Evolutionary conservation across 2,113 vertebrate species (phyloP).

Genomic region (Chloropsis cyanopogon): DNA sequence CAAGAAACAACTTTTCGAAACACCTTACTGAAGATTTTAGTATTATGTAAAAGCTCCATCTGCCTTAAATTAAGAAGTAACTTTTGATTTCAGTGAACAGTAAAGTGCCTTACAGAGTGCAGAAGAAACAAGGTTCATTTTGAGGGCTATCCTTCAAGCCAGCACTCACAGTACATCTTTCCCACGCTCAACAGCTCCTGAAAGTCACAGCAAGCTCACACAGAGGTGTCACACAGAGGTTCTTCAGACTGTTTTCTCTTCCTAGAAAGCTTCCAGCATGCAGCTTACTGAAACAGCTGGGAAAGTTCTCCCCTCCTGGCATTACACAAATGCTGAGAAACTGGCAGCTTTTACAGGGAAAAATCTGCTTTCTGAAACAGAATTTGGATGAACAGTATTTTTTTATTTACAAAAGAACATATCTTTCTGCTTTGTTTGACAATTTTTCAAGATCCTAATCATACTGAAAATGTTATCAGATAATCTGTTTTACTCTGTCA

Average conservation of each 20-base stretch:
- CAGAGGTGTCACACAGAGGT: not conserved
- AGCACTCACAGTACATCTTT: not conserved
- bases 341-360: not conserved
- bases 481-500: not conserved
- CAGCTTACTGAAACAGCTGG: not conserved
- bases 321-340: not conserved
- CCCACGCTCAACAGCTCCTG: not conserved
- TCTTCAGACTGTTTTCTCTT: not conserved
- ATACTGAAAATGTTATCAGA: not conserved
- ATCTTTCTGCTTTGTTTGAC: not conserved
- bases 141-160: not conserved
- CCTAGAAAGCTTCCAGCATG: not conserved
- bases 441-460: not conserved
- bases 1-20: not conserved
- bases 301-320: not conserved
- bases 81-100: not conserved
- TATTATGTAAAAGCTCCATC: not conserved
- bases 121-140: not conserved
- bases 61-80: not conserved
- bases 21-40: not conserved
- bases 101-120: not conserved
- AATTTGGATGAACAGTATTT: not conserved
- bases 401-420: not conserved
- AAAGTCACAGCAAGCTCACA: not conserved
- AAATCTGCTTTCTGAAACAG: not conserved